Percentiles rank a stretch among this genome's conserved stretches.
These are phyloP conservation scores for Acromyrmex charruanus DNA, from an alignment of 1,140 invertebrate genomes.

Conservation along the genomic window DNA sequence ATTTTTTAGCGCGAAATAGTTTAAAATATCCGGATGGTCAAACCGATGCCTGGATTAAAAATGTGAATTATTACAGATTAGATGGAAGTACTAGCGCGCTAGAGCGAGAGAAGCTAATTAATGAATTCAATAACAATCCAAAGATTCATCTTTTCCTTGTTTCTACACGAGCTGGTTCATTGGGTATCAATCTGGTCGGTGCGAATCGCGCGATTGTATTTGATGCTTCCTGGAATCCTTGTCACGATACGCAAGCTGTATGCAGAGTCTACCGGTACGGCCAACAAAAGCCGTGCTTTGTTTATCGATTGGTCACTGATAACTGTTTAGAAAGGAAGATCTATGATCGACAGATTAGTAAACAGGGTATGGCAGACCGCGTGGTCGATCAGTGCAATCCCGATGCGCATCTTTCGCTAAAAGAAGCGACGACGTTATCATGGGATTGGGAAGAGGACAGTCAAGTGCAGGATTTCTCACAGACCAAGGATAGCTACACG, in stretches of 20 bases:
- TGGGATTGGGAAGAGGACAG: slow-evolving; percentile 96
- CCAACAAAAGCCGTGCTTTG: slow-evolving; percentile 97
- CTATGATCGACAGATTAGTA: slow-evolving; percentile 99
- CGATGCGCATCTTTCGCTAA: slow-evolving; percentile 97
- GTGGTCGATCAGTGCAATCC: slow-evolving; percentile 99
- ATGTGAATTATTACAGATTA: slow-evolving; percentile 96
- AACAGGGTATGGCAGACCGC: slow-evolving; percentile 98
- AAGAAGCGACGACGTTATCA: slow-evolving; percentile 97
- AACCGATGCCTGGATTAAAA: slow-evolving; percentile 93
- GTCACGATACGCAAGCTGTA: slow-evolving; percentile 99
- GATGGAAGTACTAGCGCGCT: slow-evolving; percentile 98
- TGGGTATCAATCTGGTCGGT: slow-evolving; percentile 99
- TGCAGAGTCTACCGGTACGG: slow-evolving; percentile 99
- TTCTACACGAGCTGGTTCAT: slow-evolving; percentile 98
- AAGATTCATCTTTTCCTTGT: slow-evolving; percentile 97
- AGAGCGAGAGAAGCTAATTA: slow-evolving; percentile 98
- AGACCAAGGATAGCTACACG: slow-evolving; percentile 91
- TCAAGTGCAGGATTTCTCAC: slow-evolving; percentile 90
- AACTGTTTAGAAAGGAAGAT: slow-evolving; percentile 99
- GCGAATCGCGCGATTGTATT: slow-evolving; percentile 99
- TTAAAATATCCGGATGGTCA: slow-evolving; percentile 90
- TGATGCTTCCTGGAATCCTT: slow-evolving; percentile 99
- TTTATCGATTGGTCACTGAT: slow-evolving; percentile 98
- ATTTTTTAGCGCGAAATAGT: slow-evolving; percentile 94
- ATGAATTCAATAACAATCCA: slow-evolving; percentile 98